Percentiles rank a stretch among this genome's conserved stretches.
phyloP scores from a whole-genome alignment of 1,140 invertebrate genomes.

The Atta colombica region DNA sequence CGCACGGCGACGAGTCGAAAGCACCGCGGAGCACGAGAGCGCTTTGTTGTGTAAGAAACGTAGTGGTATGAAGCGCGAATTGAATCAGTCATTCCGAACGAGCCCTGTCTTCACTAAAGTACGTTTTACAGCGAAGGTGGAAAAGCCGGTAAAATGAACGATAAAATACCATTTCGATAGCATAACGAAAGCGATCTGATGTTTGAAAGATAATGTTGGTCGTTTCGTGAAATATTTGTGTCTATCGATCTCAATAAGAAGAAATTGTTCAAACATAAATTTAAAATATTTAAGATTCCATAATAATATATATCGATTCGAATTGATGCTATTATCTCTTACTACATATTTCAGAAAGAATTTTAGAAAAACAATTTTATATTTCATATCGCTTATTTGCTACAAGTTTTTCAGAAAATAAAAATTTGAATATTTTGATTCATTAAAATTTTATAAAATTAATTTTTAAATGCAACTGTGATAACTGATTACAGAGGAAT shows the following conservation, averaged over 20 bases:
- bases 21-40: background rate
- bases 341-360: background rate
- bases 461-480: too few relatives aligned
- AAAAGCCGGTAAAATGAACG: background rate
- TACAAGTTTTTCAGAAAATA: too few relatives aligned
- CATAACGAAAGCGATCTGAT: background rate
- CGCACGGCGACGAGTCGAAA: conserved; percentile 21
- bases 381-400: too few relatives aligned
- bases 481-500: too few relatives aligned
- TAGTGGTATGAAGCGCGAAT: background rate
- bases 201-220: background rate
- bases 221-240: background rate
- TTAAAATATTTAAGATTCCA: background rate
- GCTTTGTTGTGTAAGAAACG: conserved; percentile 1
- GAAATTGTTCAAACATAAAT: background rate
- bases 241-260: background rate
- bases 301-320: conserved; percentile 1
- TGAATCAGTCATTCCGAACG: conserved; percentile 11
- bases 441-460: too few relatives aligned
- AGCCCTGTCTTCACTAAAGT: conserved; percentile 1
- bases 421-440: too few relatives aligned
- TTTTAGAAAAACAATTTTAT: background rate
- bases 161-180: conserved; percentile 3
- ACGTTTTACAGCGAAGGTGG: background rate
- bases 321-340: background rate